phyloP scores from a whole-genome alignment of 2,888 invertebrate species.

The Lottia gigantea region DNA sequence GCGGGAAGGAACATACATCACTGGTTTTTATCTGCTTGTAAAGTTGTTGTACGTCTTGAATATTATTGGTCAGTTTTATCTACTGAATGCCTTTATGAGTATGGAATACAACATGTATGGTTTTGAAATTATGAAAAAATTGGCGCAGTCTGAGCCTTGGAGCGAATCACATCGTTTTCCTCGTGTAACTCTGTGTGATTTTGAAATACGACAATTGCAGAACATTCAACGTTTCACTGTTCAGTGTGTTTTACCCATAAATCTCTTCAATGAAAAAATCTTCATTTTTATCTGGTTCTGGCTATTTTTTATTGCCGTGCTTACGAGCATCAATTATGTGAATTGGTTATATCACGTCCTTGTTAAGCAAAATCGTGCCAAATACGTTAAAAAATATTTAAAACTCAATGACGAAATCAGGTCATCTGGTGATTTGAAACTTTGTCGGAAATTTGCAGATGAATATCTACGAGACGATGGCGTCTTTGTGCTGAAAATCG shows the following conservation, averaged over 20 bases:
- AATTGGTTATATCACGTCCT: slow-evolving; percentile 50
- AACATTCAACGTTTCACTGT: slow-evolving; percentile 51
- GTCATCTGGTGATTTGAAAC: slow-evolving; percentile 46
- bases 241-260: slow-evolving; percentile 55
- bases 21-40: slow-evolving; percentile 56
- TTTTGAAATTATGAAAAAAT: slow-evolving; percentile 51
- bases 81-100: slow-evolving; percentile 59
- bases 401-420: slow-evolving; percentile 50
- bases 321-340: slow-evolving; percentile 44
- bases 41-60: slow-evolving; percentile 59
- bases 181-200: slow-evolving; percentile 49
- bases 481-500: slow-evolving; percentile 51
- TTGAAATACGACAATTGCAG: slow-evolving; percentile 50
- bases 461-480: slow-evolving; percentile 58
- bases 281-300: slow-evolving; percentile 58
- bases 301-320: slow-evolving; percentile 47
- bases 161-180: slow-evolving; percentile 50
- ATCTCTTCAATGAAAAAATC: slow-evolving; percentile 57
- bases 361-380: slow-evolving; percentile 40
- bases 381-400: slow-evolving; percentile 55
- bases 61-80: slow-evolving; percentile 62
- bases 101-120: slow-evolving; percentile 57
- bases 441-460: slow-evolving; percentile 51
- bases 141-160: slow-evolving; percentile 41
- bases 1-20: slow-evolving; percentile 58